Evolutionary conservation across 92 coral and sea anemone genomes (phyloP).

Genomic region (Palythoa heliodiscus): DNA sequence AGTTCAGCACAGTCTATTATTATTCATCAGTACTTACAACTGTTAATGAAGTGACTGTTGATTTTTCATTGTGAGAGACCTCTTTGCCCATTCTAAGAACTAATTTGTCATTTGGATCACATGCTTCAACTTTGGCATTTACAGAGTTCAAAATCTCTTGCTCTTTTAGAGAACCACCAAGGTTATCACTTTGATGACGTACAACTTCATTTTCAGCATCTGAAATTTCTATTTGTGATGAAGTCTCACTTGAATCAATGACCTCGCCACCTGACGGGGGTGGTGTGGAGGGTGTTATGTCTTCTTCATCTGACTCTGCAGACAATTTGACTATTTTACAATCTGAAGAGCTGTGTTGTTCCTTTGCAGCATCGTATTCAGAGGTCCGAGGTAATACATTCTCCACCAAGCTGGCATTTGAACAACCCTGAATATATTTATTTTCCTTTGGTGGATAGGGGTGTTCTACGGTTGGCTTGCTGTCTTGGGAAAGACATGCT

Average conservation of each 20-base stretch:
- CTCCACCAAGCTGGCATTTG: not conserved
- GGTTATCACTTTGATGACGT: not conserved
- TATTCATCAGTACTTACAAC: conserved; percentile 3
- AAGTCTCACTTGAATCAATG: conserved; percentile 27
- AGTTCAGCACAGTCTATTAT: not conserved
- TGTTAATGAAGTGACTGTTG: not conserved
- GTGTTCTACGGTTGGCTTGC: not conserved
- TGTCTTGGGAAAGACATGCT: not conserved
- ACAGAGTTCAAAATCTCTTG: not conserved
- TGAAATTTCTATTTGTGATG: conserved; percentile 33
- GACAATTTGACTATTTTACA: not conserved
- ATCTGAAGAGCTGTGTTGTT: not conserved
- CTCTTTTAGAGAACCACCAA: not conserved
- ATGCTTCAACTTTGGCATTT: not conserved
- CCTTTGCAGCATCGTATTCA: not conserved
- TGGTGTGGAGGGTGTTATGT: conserved; percentile 41
- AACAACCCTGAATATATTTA: not conserved
- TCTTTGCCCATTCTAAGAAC: not conserved
- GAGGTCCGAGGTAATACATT: not conserved
- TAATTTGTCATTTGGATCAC: not conserved
- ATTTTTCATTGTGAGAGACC: not conserved
- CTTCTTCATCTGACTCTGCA: conserved; percentile 36
- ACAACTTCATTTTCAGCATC: conserved; percentile 26
- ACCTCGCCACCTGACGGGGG: conserved; percentile 32
- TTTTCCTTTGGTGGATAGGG: not conserved